These are phyloP conservation scores for Cettia cetti DNA, from an alignment of 2,113 vertebrate species.

Conservation along the genomic window DNA sequence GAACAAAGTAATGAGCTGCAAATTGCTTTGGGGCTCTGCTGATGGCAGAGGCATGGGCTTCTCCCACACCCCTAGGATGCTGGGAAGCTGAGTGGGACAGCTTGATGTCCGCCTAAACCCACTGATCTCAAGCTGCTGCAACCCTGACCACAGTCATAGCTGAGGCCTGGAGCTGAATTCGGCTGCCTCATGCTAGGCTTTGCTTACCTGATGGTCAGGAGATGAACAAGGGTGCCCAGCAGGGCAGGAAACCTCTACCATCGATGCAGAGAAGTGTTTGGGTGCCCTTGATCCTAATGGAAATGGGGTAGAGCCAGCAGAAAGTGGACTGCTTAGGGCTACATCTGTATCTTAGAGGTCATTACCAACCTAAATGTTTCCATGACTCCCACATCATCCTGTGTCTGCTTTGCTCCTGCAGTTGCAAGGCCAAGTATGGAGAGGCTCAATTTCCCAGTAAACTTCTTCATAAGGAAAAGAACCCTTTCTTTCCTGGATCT, in stretches of 20 bases:
- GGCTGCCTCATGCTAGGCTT: neutral
- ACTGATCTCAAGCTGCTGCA: neutral
- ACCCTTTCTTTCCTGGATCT: neutral
- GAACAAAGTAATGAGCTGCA: neutral
- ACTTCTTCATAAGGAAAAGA: neutral
- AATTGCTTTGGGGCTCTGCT: neutral
- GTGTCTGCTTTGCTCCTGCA: neutral
- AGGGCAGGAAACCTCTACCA: fast-evolving
- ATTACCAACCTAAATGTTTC: neutral
- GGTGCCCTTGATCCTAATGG: fast-evolving
- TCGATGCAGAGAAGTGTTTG: fast-evolving
- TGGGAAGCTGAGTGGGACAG: neutral
- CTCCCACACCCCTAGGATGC: neutral
- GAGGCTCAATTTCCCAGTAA: neutral
- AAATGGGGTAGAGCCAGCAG: neutral
- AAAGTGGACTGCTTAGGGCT: neutral
- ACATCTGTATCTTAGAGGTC: neutral
- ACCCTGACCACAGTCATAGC: neutral
- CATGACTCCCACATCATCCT: neutral
- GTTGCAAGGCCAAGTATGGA: neutral
- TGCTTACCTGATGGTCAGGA: neutral
- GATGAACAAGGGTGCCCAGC: neutral
- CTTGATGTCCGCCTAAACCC: neutral
- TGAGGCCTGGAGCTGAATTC: neutral
- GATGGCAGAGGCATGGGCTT: neutral